A percentile compares a stretch with the other conserved stretches of the same genome.
phyloP scores from a whole-genome alignment of 2,113 vertebrate species.

The Mola mola region DNA sequence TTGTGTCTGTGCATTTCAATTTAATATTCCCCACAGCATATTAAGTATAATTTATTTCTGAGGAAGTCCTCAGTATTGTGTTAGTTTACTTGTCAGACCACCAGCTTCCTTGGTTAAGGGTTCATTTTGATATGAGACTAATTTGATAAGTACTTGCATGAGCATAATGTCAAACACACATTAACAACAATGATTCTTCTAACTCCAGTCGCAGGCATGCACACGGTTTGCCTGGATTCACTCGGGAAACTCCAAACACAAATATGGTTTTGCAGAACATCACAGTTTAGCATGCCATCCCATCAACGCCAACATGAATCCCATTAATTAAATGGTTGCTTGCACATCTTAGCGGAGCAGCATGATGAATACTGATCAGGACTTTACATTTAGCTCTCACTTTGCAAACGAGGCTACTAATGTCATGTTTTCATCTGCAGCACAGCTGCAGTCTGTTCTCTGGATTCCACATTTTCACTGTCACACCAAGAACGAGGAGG shows the following conservation, averaged over 20 bases:
- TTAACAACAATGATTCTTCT: too few species aligned
- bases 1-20: too few species aligned
- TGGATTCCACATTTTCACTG: slow-evolving; percentile 21
- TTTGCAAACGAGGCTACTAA: slow-evolving; percentile 18
- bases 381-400: slow-evolving; percentile 25
- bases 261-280: slow-evolving; percentile 34
- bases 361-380: slow-evolving; percentile 60
- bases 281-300: slow-evolving; percentile 43
- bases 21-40: background rate
- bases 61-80: background rate
- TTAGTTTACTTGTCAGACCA: too few species aligned
- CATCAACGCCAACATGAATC: slow-evolving; percentile 50
- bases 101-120: too few species aligned
- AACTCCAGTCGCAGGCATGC: too few species aligned
- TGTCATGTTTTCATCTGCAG: slow-evolving; percentile 21
- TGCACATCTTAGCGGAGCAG: slow-evolving; percentile 34
- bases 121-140: too few species aligned
- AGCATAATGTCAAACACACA: too few species aligned
- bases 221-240: slow-evolving; percentile 3
- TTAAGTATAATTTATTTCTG: background rate
- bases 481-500: background rate
- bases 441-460: slow-evolving; percentile 11
- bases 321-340: slow-evolving; percentile 65
- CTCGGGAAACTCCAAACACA: slow-evolving; percentile 21
- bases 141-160: too few species aligned